Evolutionary conservation across 2,113 vertebrate species (phyloP), one percentile per base, ranked within the genome.

Genomic region (Piprites chloris): DNA sequence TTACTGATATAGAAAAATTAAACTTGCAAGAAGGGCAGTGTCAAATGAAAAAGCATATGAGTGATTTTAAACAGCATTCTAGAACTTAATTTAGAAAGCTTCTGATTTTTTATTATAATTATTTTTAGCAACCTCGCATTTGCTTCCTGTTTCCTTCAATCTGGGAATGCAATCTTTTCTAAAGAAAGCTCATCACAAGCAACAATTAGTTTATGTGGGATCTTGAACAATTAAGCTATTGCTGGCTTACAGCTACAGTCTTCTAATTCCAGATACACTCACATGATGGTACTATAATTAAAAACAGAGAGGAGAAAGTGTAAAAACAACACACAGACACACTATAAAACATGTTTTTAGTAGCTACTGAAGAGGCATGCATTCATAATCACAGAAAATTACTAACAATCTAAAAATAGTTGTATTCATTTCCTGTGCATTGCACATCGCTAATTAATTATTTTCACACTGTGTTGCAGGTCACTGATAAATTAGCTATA

Each of bases 401-500:
- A 93, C 28, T 46, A 86, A 56, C 55, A 77, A 74, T 41, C 83
- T 93, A 95, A 95, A 96, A 90, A 95, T 93, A 96, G 65, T 74
- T 77, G 13, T 65, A 39, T 68, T 95, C 71, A 39, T 92, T 96
- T 96, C 90, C 95, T 90, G 76, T 78, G 47, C 42, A 28, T 50
- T 77, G 32, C 52, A 72, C 23, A 81, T 71, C 56, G 49, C 59
- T 81, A 72, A 88, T 63, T 84, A 74, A 90, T 81, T 90, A 81
- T 75, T 86, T 94, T 81, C 79, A 92, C 88, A 89, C 82, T 90
- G 56, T 92, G 49, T 86, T 89, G 65, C 73, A 92, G 90, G 88
- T 96, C 95, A 94, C 61, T 78, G 86, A 92, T 89, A 95, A 97
- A 93, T 92, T 86, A 96, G 68, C 52, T 89, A 78, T 75, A 95